Conservation (phyloP, 2,113 vertebrate genomes). For the Lepisosteus oculatus region DNA sequence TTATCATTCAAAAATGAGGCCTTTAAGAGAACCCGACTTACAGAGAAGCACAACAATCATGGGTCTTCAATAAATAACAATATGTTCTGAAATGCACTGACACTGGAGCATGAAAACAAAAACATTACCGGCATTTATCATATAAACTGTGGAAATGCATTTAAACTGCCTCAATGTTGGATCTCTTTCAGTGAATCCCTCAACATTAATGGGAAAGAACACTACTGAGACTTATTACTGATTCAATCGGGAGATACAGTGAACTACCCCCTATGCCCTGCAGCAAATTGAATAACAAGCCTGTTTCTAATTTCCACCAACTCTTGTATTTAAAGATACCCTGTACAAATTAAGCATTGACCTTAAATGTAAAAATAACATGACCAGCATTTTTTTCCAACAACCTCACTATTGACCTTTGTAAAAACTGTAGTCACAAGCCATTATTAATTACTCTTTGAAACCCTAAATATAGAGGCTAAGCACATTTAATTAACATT, state of each 20-base stretch:
- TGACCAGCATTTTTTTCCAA: conserved; percentile 5
- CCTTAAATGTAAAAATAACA: conserved; percentile 23
- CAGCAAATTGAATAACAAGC: conserved; percentile 30
- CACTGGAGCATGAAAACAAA: too few relatives aligned
- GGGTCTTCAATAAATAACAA: too few relatives aligned
- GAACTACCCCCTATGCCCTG: conserved; percentile 28
- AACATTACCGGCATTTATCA: too few relatives aligned
- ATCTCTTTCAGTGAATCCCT: conserved; percentile 1
- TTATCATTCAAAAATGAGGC: not conserved
- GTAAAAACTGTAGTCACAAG: conserved; percentile 15
- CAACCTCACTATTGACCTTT: conserved; percentile 23
- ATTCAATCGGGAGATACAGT: conserved; percentile 33
- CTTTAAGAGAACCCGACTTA: not conserved
- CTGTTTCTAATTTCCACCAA: conserved; percentile 35
- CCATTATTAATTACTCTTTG: conserved; percentile 32
- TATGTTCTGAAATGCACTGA: too few relatives aligned
- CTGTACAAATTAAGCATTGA: conserved; percentile 17
- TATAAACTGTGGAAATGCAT: too few relatives aligned
- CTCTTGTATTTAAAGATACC: conserved; percentile 30
- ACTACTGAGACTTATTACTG: conserved; percentile 21
- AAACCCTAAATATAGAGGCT: conserved; percentile 20
- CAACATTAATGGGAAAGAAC: conserved; percentile 10
- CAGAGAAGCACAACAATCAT: too few relatives aligned
- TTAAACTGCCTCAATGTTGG: too few relatives aligned
- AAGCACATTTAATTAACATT: conserved; percentile 27